A percentile compares a stretch with the other conserved stretches of the same genome.
These are phyloP conservation scores for Napeogenes sylphis DNA, from an alignment of 2,888 invertebrate species.

Conservation along the genomic window DNA sequence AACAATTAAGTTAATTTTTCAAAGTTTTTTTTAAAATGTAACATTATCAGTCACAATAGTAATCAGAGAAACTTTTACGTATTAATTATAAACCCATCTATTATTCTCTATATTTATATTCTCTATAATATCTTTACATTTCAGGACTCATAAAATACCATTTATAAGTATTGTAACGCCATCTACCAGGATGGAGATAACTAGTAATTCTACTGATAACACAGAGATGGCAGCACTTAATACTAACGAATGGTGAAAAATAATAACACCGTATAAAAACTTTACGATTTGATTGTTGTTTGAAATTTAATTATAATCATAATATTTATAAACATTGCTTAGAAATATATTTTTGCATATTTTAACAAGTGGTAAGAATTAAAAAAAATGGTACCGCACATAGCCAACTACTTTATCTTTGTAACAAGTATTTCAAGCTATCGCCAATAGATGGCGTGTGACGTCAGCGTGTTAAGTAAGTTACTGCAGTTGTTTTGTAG, in stretches of 20 bases:
- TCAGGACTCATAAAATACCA: not conserved
- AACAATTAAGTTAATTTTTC: not conserved
- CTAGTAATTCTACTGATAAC: not conserved
- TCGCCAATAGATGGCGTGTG: not conserved
- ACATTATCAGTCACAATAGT: slow-evolving; percentile 1
- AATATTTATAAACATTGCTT: too few species aligned
- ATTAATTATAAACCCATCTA: not conserved
- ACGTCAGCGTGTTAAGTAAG: too few species aligned
- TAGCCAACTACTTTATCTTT: too few species aligned
- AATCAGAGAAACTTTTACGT: not conserved
- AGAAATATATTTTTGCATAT: too few species aligned
- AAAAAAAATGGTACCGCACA: too few species aligned
- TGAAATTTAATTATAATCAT: too few species aligned
- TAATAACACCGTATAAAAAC: not conserved
- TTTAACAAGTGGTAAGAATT: too few species aligned
- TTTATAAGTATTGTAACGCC: not conserved
- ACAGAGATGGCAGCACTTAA: not conserved
- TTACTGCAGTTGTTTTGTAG: not conserved
- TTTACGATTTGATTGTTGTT: too few species aligned
- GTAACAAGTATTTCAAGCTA: not conserved
- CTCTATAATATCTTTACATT: not conserved
- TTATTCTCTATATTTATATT: not conserved
- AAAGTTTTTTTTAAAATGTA: slow-evolving; percentile 3
- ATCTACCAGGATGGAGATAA: not conserved
- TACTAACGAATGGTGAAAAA: not conserved